Evolutionary conservation across 2,113 vertebrate genomes (phyloP).

Genomic region (Coptodon rendalli): DNA sequence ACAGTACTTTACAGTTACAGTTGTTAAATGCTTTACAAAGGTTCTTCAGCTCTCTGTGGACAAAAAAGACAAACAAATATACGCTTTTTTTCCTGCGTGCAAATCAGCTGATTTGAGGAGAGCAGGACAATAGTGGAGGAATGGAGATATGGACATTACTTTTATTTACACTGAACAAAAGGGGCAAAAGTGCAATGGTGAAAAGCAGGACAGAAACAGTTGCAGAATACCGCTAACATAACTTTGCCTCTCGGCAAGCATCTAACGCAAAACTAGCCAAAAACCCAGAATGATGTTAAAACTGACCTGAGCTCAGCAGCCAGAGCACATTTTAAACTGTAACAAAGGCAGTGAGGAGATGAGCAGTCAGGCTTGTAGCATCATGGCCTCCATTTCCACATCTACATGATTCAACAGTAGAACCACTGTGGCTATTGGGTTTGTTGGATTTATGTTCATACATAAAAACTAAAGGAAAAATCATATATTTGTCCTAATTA

Average conservation of each 20-base stretch:
- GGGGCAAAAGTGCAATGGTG: not conserved
- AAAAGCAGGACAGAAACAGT: not conserved
- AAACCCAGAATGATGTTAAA: not conserved
- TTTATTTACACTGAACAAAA: not conserved
- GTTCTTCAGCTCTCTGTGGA: not conserved
- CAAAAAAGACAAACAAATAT: not conserved
- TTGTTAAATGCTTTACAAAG: not conserved
- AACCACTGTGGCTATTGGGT: not conserved
- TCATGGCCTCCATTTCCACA: not conserved
- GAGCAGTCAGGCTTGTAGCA: not conserved
- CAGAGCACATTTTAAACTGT: not conserved
- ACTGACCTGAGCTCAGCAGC: not conserved
- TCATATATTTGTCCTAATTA: not conserved
- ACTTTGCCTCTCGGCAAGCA: not conserved
- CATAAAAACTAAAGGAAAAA: not conserved
- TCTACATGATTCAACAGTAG: not conserved
- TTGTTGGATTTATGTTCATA: not conserved
- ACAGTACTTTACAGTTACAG: not conserved
- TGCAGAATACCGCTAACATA: not conserved
- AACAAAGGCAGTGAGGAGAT: not conserved
- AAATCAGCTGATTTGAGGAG: not conserved
- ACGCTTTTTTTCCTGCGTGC: rapidly evolving
- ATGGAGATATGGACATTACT: not conserved
- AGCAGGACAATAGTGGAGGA: not conserved
- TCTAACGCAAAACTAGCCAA: not conserved